Conservation (phyloP, 1,140 invertebrate species). For the Ceratosolen solmsi region DNA sequence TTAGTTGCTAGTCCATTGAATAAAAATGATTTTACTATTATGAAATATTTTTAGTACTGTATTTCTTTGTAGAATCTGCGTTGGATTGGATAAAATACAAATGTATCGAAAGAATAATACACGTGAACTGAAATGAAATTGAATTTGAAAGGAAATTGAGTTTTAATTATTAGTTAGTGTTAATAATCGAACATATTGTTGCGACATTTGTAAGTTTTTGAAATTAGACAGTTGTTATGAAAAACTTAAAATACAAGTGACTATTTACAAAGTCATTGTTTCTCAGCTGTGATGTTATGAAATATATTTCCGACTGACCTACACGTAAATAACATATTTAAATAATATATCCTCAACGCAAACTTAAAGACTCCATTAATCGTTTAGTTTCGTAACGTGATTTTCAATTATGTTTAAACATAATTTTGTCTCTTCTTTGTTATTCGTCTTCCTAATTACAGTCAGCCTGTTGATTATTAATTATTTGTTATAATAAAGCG, state of each 20-base stretch:
- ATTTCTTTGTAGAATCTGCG: not conserved
- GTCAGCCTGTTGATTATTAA: too few relatives aligned
- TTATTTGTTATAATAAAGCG: too few relatives aligned
- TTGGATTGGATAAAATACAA: too few relatives aligned
- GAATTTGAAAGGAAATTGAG: too few relatives aligned
- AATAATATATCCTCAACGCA: not conserved
- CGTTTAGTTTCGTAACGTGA: not conserved
- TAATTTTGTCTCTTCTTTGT: too few relatives aligned
- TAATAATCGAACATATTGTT: not conserved
- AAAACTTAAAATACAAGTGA: not conserved
- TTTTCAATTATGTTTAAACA: too few relatives aligned
- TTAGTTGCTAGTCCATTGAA: not conserved
- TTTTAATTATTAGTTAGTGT: too few relatives aligned
- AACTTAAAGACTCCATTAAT: not conserved
- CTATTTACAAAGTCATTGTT: not conserved
- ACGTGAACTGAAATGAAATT: too few relatives aligned
- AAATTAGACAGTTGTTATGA: not conserved
- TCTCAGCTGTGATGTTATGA: not conserved
- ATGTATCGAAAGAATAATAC: too few relatives aligned
- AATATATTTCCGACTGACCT: not conserved
- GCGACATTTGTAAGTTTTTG: not conserved
- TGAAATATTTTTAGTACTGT: not conserved
- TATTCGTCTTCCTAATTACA: too few relatives aligned
- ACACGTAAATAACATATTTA: not conserved
- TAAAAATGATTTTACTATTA: not conserved